Conservation (phyloP, 1,140 invertebrate genomes). For the Drosophila neocordata region DNA sequence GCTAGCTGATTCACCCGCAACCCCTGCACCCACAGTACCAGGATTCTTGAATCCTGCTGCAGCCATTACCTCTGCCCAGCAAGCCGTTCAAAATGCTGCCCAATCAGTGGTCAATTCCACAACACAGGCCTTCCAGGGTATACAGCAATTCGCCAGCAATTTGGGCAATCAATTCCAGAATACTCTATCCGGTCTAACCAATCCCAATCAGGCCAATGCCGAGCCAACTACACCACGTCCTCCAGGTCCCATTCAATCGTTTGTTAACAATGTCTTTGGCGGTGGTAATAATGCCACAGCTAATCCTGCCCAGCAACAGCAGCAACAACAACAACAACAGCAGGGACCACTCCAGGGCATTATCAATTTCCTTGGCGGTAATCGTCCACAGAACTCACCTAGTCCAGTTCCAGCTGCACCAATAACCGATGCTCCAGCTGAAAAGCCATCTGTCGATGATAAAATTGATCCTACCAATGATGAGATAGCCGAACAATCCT, state of each 20-base stretch:
- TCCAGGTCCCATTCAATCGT: conserved; percentile 72
- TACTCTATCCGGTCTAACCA: conserved; percentile 61
- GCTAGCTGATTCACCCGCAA: conserved; percentile 31
- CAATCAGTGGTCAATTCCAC: conserved; percentile 72
- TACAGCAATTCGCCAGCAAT: conserved; percentile 75
- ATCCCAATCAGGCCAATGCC: conserved; percentile 40
- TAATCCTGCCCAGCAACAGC: conserved; percentile 26
- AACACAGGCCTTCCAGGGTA: conserved; percentile 74
- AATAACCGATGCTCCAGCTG: conserved; percentile 27
- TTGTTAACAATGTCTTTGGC: conserved; percentile 72
- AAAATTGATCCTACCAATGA: conserved; percentile 56
- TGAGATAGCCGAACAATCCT: conserved; percentile 28
- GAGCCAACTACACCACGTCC: conserved; percentile 70
- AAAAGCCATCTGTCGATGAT: conserved; percentile 53
- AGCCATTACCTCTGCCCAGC: conserved; percentile 68
- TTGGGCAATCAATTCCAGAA: conserved; percentile 77
- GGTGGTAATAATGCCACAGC: conserved; percentile 56
- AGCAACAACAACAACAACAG: conserved; percentile 27
- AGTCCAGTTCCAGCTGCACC: conserved; percentile 18
- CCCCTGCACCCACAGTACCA: conserved; percentile 64
- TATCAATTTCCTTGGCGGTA: conserved; percentile 74
- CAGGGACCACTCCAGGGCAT: conserved; percentile 68
- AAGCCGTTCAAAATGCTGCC: conserved; percentile 68
- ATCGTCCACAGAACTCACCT: conserved; percentile 64
- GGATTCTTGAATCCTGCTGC: conserved; percentile 67